Conservation (phyloP, 2,797 vertebrate species). For the Amphiprion clarkii region DNA sequence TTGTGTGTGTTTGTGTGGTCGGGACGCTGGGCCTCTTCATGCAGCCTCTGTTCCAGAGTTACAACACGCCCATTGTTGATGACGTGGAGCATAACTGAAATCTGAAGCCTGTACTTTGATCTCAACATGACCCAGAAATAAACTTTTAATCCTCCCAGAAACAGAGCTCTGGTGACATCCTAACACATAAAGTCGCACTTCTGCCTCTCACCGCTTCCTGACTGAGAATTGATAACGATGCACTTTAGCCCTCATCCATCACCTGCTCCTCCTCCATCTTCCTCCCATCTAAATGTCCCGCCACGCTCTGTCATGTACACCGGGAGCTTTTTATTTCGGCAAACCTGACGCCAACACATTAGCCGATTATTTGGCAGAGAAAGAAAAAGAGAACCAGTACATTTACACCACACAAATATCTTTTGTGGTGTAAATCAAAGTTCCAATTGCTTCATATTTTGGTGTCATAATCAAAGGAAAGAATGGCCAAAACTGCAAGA, state of each 20-base stretch:
- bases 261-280: constrained; percentile 7
- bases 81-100: constrained; percentile 71
- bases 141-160: constrained; percentile 45
- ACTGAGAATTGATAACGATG: constrained; percentile 51
- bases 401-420: not conserved
- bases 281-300: constrained; percentile 4
- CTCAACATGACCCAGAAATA: constrained; percentile 31
- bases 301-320: constrained; percentile 17
- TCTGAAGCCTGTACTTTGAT: constrained; percentile 27
- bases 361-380: not conserved
- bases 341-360: not conserved
- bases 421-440: not conserved
- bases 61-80: constrained; percentile 80
- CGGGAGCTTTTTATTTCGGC: constrained; percentile 18
- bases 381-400: not conserved
- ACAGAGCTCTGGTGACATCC: constrained; percentile 47
- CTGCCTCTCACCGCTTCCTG: constrained; percentile 41
- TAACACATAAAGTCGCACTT: constrained; percentile 47
- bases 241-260: constrained; percentile 46
- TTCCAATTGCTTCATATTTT: not conserved
- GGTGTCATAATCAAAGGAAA: constrained; percentile 1
- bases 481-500: not conserved
- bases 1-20: constrained; percentile 85
- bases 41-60: constrained; percentile 89
- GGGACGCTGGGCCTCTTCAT: constrained; percentile 87